Evolutionary conservation across 1,140 invertebrate species (phyloP).

Genomic region (Gonatopus flavifemur): DNA sequence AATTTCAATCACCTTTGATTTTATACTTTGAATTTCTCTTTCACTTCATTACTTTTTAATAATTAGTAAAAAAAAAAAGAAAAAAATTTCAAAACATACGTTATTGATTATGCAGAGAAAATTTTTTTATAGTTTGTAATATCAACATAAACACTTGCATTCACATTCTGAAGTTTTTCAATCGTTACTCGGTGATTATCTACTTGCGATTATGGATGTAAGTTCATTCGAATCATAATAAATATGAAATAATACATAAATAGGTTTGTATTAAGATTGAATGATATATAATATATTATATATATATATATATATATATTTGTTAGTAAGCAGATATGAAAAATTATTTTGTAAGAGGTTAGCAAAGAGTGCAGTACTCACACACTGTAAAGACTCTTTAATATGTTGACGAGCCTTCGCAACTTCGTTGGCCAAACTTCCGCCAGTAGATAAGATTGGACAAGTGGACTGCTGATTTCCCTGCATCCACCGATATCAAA

Average conservation of each 20-base stretch:
- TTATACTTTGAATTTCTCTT: too few relatives aligned
- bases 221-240: neutral
- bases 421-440: slow-evolving; percentile 60
- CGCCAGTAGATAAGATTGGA: slow-evolving; percentile 44
- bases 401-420: slow-evolving; percentile 62
- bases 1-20: too few relatives aligned
- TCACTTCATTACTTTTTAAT: neutral
- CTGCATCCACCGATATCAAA: slow-evolving; percentile 49
- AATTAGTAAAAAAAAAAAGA: too few relatives aligned
- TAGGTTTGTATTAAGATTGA: slow-evolving; percentile 9
- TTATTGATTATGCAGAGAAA: too few relatives aligned
- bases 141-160: neutral
- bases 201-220: neutral
- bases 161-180: too few relatives aligned
- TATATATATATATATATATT: neutral
- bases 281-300: slow-evolving; percentile 12
- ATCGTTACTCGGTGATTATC: too few relatives aligned
- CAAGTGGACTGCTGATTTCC: slow-evolving; percentile 42
- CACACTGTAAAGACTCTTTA: slow-evolving; percentile 62
- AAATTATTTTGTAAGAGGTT: slow-evolving; percentile 22
- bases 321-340: slow-evolving; percentile 33
- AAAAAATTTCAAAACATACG: too few relatives aligned
- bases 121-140: too few relatives aligned
- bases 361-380: slow-evolving; percentile 53
- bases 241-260: slow-evolving; percentile 6